A percentile compares a stretch with the other conserved stretches of the same genome.
Evolutionary conservation across 2,113 vertebrate genomes (phyloP).

Genomic region (Antechinus stuartii): DNA sequence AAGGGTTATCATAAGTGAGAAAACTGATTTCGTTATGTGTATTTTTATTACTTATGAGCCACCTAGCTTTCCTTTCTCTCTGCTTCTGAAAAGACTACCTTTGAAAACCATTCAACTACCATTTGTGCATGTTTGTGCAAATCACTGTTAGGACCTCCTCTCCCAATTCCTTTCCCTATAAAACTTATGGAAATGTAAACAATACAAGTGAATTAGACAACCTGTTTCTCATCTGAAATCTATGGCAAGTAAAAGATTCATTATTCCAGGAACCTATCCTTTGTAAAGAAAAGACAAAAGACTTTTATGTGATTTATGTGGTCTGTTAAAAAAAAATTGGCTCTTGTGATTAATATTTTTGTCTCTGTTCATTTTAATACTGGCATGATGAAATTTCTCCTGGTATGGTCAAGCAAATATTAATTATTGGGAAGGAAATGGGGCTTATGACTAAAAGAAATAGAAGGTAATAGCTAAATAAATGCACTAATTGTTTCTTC

Average conservation of each 20-base stretch:
- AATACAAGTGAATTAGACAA: too few relatives aligned
- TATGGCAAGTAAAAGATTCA: background rate
- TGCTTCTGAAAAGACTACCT: background rate
- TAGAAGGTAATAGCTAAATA: background rate
- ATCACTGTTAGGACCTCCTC: background rate
- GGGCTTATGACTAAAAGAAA: background rate
- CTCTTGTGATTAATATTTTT: background rate
- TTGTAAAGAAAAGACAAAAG: background rate
- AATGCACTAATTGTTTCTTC: background rate
- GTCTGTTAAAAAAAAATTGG: background rate
- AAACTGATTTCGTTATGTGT: background rate
- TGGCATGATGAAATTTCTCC: background rate
- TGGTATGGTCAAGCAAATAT: background rate
- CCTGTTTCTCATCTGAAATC: background rate
- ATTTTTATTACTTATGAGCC: background rate
- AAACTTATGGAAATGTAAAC: background rate
- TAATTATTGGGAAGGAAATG: background rate
- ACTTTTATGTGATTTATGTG: background rate
- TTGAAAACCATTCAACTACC: conserved; percentile 24
- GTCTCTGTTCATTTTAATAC: background rate
- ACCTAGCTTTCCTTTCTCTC: background rate
- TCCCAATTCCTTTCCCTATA: background rate
- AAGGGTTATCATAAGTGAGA: background rate
- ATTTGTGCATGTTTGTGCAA: background rate
- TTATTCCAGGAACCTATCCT: background rate